Percentiles rank a stretch among this genome's conserved stretches.
These are phyloP conservation scores for Triplophysa rosa DNA, from an alignment of 2,113 vertebrate species.

Conservation along the genomic window DNA sequence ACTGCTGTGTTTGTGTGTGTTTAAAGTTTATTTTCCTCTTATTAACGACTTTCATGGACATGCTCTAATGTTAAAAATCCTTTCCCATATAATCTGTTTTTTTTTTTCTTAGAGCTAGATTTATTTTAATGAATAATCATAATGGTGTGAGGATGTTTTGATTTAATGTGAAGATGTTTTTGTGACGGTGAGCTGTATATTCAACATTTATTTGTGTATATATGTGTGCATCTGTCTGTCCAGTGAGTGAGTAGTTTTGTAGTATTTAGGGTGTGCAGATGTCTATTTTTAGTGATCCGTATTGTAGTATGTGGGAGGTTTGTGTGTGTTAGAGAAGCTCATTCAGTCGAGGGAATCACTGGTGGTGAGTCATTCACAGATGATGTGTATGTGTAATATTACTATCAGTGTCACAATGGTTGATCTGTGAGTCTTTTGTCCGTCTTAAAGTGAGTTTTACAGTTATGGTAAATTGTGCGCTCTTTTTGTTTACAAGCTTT, in stretches of 20 bases:
- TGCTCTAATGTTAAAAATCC: no score
- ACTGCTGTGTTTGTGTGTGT: not conserved
- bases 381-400: slow-evolving; percentile 2
- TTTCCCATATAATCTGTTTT: no score
- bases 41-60: no score
- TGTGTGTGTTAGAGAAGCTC: slow-evolving; percentile 17
- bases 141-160: no score
- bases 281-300: slow-evolving; percentile 26
- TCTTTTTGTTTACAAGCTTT: no score
- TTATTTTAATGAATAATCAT: no score
- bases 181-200: not conserved
- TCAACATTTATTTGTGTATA: no score
- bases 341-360: not conserved
- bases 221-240: slow-evolving; percentile 15
- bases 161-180: not conserved
- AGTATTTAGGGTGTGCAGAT: slow-evolving; percentile 1
- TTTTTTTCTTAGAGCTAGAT: no score
- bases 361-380: not conserved
- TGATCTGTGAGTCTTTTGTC: not conserved
- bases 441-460: not conserved
- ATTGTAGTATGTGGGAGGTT: slow-evolving; percentile 36
- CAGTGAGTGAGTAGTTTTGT: slow-evolving; percentile 1
- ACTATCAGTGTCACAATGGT: slow-evolving; percentile 8
- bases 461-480: not conserved
- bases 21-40: not conserved